phyloP scores from a whole-genome alignment of 2,113 vertebrate genomes.

The Channa argus region DNA sequence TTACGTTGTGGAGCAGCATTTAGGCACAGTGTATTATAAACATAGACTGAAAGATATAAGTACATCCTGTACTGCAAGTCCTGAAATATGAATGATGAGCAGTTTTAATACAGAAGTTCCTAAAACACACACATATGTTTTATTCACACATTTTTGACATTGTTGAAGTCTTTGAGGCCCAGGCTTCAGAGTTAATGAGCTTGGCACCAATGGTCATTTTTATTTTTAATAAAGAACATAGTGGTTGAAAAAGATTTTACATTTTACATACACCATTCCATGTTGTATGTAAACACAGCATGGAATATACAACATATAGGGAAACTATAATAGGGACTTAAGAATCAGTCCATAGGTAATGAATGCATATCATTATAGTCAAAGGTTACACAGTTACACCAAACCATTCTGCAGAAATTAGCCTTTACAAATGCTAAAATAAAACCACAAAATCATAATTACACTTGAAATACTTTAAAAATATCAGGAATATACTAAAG shows the following conservation, averaged over 20 bases:
- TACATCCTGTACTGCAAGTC: too few species aligned
- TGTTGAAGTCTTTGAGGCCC: not conserved
- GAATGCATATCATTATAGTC: too few species aligned
- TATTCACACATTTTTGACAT: not conserved
- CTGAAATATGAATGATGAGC: not conserved
- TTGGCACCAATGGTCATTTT: not conserved
- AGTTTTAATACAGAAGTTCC: not conserved
- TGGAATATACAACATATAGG: not conserved
- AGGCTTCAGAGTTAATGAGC: not conserved
- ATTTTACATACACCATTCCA: not conserved
- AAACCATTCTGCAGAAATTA: not conserved
- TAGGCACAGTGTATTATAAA: not conserved
- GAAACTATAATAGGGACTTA: not conserved
- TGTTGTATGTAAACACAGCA: too few species aligned
- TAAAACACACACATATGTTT: constrained; percentile 5
- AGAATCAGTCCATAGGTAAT: not conserved
- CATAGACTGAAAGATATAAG: constrained; percentile 6
- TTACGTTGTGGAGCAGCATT: not conserved
- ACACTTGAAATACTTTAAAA: not conserved
- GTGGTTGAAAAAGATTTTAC: not conserved
- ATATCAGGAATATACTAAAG: not conserved
- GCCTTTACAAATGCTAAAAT: not conserved
- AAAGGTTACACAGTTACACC: not conserved
- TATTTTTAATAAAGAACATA: not conserved
- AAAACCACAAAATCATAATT: not conserved